Evolutionary conservation across 2,113 vertebrate genomes (phyloP), one percentile per base, ranked within the genome.

Genomic region (Numida meleagris): DNA sequence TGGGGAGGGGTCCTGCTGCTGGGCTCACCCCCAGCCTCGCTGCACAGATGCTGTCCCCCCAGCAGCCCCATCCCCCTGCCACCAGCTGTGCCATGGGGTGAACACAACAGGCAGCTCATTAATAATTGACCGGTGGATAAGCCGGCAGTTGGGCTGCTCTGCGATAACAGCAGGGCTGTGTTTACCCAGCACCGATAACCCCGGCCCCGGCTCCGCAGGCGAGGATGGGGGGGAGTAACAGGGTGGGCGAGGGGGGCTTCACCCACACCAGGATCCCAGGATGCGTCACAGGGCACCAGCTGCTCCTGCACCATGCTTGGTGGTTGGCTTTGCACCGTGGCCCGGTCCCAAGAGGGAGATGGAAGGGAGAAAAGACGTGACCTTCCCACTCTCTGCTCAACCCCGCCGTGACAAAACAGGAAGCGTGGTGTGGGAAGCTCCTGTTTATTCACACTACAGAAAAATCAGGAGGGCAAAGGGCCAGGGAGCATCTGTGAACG

Each of bases 381-480:
- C 36, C 89, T 91, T 85, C 48, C 67, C 71, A 62, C 25, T n/a
- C 50, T 59, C 46, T 33, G 46, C 90, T 94, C 4, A 23, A 42
- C 45, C 34, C 36, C 3, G 58, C 58, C 12, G 74, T 65, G 84
- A 79, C 62, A 78, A 48, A 82, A 57, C 48, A 80, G 85, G 85
- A 86, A 92, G 18, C 0, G 4, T 17, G 80, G 55, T 0, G 1
- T 45, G 72, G 42, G 82, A 83, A 95, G 14, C 57, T 68, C 15
- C 4, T 20, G 51, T 97, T 97, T 97, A 96, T 95, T 96, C 78
- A 86, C 38, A 27, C 59, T 12, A 9, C 34, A 68, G 59, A 12
- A 63, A 84, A 46, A 62, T 8, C 58, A 8, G 46, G 59, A 73
- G 75, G 31, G 48, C 36, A 42, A 68, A 82, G 68, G 43, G 79